phyloP scores from a whole-genome alignment of 2,888 invertebrate genomes.

The Polietes domitor region DNA sequence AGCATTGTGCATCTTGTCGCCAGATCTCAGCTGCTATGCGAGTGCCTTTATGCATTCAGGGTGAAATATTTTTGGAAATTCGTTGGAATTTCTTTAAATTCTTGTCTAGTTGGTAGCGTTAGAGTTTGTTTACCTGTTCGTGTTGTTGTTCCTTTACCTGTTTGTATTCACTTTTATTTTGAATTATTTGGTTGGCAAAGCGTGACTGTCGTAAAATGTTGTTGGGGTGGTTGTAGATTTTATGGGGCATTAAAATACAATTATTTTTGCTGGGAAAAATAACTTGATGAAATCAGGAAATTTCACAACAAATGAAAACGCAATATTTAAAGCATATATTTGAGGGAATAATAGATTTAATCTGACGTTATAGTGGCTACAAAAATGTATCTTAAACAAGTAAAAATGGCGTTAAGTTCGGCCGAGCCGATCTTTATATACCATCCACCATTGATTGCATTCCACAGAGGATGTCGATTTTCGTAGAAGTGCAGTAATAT shows the following conservation, averaged over 20 bases:
- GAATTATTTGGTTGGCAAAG: constrained; percentile 38
- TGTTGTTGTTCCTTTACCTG: neutral
- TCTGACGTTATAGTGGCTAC: too few relatives aligned
- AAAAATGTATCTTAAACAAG: too few relatives aligned
- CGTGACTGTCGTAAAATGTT: constrained; percentile 58
- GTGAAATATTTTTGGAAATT: neutral
- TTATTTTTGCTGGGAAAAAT: neutral
- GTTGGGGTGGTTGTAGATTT: neutral
- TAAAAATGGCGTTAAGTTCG: too few relatives aligned
- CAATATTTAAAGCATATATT: too few relatives aligned
- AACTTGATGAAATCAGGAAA: neutral
- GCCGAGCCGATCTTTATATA: too few relatives aligned
- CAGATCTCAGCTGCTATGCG: neutral
- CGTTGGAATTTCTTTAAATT: neutral
- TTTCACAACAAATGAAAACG: neutral
- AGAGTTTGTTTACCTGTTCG: constrained; percentile 52
- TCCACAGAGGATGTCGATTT: too few relatives aligned
- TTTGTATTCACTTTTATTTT: too few relatives aligned
- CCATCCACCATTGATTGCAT: too few relatives aligned
- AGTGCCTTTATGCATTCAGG: neutral
- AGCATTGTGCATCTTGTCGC: constrained; percentile 31
- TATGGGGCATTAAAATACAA: constrained; percentile 20
- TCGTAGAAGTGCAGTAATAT: too few relatives aligned
- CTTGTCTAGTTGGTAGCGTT: constrained; percentile 40
- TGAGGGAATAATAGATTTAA: too few relatives aligned